Evolutionary conservation across 2,113 vertebrate genomes (phyloP).

Genomic region (Heptranchias perlo): DNA sequence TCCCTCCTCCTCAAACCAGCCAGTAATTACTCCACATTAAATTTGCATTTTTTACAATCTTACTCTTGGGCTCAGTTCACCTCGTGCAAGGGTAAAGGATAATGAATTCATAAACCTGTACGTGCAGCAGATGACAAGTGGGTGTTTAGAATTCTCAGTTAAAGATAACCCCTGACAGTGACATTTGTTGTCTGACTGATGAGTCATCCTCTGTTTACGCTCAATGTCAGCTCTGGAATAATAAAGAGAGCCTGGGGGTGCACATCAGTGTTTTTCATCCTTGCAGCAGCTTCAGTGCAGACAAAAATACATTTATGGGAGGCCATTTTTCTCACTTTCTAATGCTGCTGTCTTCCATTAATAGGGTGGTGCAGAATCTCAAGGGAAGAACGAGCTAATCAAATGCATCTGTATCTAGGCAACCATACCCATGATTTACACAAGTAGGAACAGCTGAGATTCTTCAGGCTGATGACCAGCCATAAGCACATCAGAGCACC

Average conservation of each 20-base stretch:
- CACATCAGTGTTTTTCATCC: conserved; percentile 29
- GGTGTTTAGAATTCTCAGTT: conserved; percentile 34
- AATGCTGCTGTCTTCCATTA: conserved; percentile 38
- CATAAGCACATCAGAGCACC: conserved; percentile 15
- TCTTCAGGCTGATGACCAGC: conserved; percentile 30
- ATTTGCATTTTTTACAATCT: not conserved
- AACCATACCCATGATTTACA: conserved; percentile 47
- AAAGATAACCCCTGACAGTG: conserved; percentile 39
- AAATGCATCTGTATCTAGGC: conserved; percentile 49
- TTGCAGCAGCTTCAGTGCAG: not conserved
- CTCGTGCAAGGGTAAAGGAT: conserved; percentile 8
- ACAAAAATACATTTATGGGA: conserved; percentile 38
- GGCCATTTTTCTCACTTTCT: conserved; percentile 39
- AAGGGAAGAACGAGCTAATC: conserved; percentile 39
- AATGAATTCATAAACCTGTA: conserved; percentile 35
- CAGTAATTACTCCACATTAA: not conserved
- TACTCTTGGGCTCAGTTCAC: not conserved
- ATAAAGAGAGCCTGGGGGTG: conserved; percentile 33
- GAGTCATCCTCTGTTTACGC: conserved; percentile 36
- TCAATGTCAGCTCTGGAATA: conserved; percentile 29
- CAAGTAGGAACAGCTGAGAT: conserved; percentile 43
- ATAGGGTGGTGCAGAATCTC: conserved; percentile 44
- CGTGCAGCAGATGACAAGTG: conserved; percentile 36
- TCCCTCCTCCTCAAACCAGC: not conserved
- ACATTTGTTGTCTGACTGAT: conserved; percentile 37